phyloP scores from a whole-genome alignment of 2,888 invertebrate species.

The Galerucella pusilla region DNA sequence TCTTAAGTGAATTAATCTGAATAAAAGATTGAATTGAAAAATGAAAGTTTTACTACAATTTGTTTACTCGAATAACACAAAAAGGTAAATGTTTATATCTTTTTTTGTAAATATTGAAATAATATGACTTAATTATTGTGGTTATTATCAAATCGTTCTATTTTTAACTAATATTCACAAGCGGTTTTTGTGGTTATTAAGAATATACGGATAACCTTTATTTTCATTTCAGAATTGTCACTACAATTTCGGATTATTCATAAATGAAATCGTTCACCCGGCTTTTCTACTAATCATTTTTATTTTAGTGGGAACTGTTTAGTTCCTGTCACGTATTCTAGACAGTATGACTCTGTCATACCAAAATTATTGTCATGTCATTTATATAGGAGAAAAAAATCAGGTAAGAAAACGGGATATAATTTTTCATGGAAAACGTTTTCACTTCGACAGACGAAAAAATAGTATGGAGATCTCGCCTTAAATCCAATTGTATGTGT shows the following conservation, averaged over 20 bases:
- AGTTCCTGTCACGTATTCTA: neutral
- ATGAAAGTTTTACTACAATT: neutral
- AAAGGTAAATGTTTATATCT: neutral
- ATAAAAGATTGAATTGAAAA: neutral
- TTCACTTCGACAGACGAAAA: too few species aligned
- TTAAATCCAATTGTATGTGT: too few species aligned
- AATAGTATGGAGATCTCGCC: too few species aligned
- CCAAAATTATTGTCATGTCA: neutral
- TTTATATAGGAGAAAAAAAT: too few species aligned
- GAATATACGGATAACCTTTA: neutral
- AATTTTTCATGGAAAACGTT: too few species aligned
- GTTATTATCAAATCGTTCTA: neutral
- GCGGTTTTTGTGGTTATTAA: slow-evolving; percentile 2
- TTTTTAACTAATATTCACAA: neutral
- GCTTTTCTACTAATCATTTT: neutral
- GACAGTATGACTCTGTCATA: neutral
- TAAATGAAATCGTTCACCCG: neutral
- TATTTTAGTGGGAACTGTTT: neutral
- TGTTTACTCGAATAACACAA: neutral
- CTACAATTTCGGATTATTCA: neutral
- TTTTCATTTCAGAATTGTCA: neutral
- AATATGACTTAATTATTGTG: slow-evolving; percentile 2
- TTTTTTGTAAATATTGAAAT: neutral
- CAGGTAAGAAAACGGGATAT: too few species aligned
- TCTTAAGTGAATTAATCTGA: neutral